Evolutionary conservation across 2,113 vertebrate species (phyloP), one percentile per base, ranked within the genome.

Genomic region (Pollimyrus isidori): DNA sequence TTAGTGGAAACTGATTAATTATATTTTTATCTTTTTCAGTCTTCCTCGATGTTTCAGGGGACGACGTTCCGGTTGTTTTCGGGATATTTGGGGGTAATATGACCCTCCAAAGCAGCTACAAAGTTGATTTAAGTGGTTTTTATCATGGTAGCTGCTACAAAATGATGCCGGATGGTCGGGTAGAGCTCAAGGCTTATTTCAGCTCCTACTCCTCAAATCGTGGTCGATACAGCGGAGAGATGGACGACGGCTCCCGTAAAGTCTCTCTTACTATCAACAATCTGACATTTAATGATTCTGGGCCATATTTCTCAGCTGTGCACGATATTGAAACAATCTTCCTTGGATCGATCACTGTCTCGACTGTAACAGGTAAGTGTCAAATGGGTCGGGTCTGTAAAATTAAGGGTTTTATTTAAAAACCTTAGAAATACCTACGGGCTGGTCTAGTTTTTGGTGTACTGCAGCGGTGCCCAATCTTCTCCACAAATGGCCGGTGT

Each of bases 181-280:
- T 76, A 39, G 89, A 87, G 84, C 89, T 15, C 46, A 2, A 10
- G 1, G 89, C 85, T 42, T 89, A 89, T 49, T 89, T 89, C 26
- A 87, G 85, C 85, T 19, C 30, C 26, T 87, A 87, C 15, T 53
- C 3, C 58, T 15, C 10, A 7, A 5, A 73, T 23, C 52, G 2
- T 35, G 23, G 35, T 3, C 23, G 89, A 48, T 89, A 87, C 65
- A 26, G 3, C 0, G 89, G 84, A 52, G 3, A 49, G 84, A 10
- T 89, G 13, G 11, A 46, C 10, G 3, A 21, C 19, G n/a, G 39
- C 26, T 53, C 62, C 19, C 0, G 15, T 0, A 45, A 26, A 4
- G 35, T 50, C 17, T n/a, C 42, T 52, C 89, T 89, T n/a, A 87
- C 58, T 17, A 52, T 89, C 26, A 50, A 21, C 11, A 42, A 35